Evolutionary conservation across 2,888 invertebrate genomes (phyloP), one percentile per base, ranked within the genome.

Genomic region (Agonum fuliginosum): DNA sequence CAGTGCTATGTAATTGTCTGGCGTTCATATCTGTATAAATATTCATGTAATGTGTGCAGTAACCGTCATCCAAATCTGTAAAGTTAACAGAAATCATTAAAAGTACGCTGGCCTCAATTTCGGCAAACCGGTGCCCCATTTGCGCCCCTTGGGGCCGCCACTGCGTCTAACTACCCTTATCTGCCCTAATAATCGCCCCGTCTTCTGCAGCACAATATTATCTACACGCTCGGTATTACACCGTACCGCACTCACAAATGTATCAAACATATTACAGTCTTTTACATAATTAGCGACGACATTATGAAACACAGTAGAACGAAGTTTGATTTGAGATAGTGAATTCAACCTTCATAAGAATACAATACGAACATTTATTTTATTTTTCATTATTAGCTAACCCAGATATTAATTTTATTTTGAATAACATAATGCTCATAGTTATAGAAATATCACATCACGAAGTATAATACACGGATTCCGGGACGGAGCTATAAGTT

Each of bases 241-340:
- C 58, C 30, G 58, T 17, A 30, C 46, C 46, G 46, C 12, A 46
- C 46, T 67, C 67, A 19, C 67, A 22, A 41, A 43, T 67, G 12
- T 37, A 43, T 41, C 37, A 19, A 67, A 67, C 67, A 67, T 67
- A 41, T 67, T 67, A 67, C 22, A 67, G 22, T 43, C 67, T 67
- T 67, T 67, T 67, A 67, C 67, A 67, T 67, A 67, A 67, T 67
- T 67, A 67, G 65, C 65, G 30, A n/a, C 8, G 20, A 8, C 14
- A 19, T 48, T 48, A 48, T n/a, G n/a, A n/a, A n/a, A n/a, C n/a
- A n/a, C n/a, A n/a, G n/a, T n/a, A n/a, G n/a, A n/a, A n/a, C n/a
- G n/a, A n/a, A n/a, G n/a, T n/a, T n/a, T n/a, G n/a, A n/a, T n/a
- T n/a, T n/a, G n/a, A n/a, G n/a, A n/a, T n/a, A n/a, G n/a, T n/a